Base-by-base conservation (phyloP, 2,888 invertebrate species). In the Diabrotica balteata region DNA sequence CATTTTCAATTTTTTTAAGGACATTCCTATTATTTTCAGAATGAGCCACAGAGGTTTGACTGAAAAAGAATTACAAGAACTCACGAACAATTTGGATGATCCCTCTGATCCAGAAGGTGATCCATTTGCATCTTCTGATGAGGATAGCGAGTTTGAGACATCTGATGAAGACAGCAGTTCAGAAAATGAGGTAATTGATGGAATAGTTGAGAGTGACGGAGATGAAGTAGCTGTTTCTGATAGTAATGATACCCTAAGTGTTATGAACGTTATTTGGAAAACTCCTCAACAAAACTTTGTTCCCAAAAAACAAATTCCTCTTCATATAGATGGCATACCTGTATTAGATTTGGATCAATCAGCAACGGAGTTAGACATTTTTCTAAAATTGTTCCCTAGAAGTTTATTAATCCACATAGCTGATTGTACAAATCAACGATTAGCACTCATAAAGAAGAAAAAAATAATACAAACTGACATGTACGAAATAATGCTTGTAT, bases 201-300 rank as follows among this genome's bases (percentile, higher is more conserved):
- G 6, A 47, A 47, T 5, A 3, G 51, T 22, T n/a, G 61, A 51
- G 0, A 47, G 52, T 32, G 17, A 54, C 7, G 62, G 52, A 9
- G 53, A 67, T 53, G 67, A 71, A 59, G 54, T 51, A 8, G 47
- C 47, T 10, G 71, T 68, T 42, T 55, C 52, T 8, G 58, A 59
- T 62, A 32, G 49, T 10, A 59, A 52, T 51, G 60, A 6, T 6
- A 47, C 4, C 8, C 1, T 4, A 7, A 4, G 6, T 47, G 10
- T 47, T 47, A 17, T 17, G 17, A 2, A 17, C 17, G 47, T 47
- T 5, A 47, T 6, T 10, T 47, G 47, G 47, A 47, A 8, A 47
- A 47, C 6, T 5, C 47, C 10, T 47, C 6, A 3, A 9, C 4
- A 6, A 6, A 47, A 47, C 3, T 47, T 6, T 47, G 7, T 17